Evolutionary conservation across 2,113 vertebrate genomes (phyloP).

Genomic region (Acrocephalus kingi): DNA sequence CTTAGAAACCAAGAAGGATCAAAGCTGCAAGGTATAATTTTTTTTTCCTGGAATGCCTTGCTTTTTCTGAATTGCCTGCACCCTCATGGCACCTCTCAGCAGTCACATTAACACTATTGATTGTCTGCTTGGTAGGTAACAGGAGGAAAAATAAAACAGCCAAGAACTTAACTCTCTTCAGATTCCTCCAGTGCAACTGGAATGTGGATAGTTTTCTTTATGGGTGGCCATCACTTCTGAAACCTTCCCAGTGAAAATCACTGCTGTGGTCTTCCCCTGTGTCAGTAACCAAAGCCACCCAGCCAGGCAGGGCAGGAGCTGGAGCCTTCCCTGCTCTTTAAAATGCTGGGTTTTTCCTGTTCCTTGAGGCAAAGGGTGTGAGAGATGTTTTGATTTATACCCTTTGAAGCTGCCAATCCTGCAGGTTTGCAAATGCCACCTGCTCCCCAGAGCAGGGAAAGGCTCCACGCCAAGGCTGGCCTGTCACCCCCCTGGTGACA

Average conservation of each 20-base stretch:
- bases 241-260: neutral
- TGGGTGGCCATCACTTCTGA: neutral
- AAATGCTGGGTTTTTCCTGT: neutral
- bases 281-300: neutral
- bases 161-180: neutral
- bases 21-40: neutral
- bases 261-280: neutral
- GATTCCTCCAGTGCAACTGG: neutral
- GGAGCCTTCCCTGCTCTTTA: neutral
- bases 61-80: neutral
- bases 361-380: neutral
- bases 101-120: neutral
- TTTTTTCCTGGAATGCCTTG: neutral
- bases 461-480: neutral
- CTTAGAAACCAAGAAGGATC: neutral
- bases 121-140: neutral
- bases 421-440: neutral
- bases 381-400: neutral
- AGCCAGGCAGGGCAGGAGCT: neutral
- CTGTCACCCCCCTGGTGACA: neutral
- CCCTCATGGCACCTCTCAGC: neutral
- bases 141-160: neutral
- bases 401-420: neutral
- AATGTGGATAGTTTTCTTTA: neutral
- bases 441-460: neutral